A percentile compares a stretch with the other conserved stretches of the same genome.
phyloP scores from a whole-genome alignment of 2,797 vertebrate genomes.

The Mus caroli region DNA sequence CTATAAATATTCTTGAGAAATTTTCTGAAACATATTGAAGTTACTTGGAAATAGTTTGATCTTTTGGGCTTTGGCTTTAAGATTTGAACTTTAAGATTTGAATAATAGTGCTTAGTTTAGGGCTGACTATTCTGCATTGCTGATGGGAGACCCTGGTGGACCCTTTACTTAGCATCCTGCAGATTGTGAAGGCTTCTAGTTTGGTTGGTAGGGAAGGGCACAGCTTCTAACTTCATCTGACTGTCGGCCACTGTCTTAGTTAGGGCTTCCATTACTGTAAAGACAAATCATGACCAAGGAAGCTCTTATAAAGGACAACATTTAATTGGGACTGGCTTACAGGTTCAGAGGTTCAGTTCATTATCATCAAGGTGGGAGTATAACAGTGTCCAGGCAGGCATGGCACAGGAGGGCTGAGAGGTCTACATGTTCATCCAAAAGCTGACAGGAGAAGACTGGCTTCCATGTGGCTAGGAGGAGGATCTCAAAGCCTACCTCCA shows the following conservation, averaged over 20 bases:
- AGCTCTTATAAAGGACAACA: not conserved
- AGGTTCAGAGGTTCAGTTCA: not conserved
- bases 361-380: not conserved
- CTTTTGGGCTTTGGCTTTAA: conserved; percentile 5
- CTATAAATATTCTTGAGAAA: conserved; percentile 47
- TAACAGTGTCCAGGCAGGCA: not conserved
- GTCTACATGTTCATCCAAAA: not conserved
- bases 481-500: not conserved
- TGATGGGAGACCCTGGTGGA: not conserved
- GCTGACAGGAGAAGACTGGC: not conserved
- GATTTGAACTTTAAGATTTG: not conserved
- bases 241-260: not conserved
- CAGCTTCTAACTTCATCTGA: not conserved
- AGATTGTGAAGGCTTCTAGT: not conserved
- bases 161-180: not conserved
- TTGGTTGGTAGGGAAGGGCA: not conserved
- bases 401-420: not conserved
- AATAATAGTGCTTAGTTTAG: not conserved
- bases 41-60: conserved; percentile 11
- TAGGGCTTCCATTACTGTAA: not conserved
- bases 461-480: not conserved
- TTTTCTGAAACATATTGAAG: conserved; percentile 31
- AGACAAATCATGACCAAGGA: not conserved
- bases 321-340: not conserved
- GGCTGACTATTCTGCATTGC: not conserved